Conservation (phyloP, 2,888 invertebrate genomes). For the Polymixis flavicincta region DNA sequence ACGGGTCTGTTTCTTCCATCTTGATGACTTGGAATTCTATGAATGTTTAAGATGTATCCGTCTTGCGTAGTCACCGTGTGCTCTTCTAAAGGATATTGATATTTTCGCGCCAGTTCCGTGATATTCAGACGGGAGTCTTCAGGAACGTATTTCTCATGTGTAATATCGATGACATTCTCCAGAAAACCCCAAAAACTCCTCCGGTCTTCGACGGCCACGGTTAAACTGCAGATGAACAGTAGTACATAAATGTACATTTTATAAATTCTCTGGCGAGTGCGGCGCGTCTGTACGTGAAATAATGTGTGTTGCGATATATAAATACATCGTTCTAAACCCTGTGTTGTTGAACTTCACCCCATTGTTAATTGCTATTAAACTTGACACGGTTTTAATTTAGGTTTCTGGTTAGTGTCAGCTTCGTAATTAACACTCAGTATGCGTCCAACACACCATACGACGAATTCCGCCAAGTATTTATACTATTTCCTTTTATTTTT, state of each 20-base stretch:
- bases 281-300: conserved; percentile 37
- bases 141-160: conserved; percentile 38
- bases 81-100: conserved; percentile 77
- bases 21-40: conserved; percentile 74
- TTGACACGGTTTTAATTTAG: conserved; percentile 57
- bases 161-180: conserved; percentile 38
- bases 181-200: conserved; percentile 53
- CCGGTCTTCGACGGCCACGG: conserved; percentile 35
- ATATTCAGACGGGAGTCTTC: conserved; percentile 78
- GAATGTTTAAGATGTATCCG: conserved; percentile 78
- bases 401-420: conserved; percentile 35
- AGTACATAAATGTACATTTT: conserved; percentile 56
- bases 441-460: neutral
- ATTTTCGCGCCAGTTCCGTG: conserved; percentile 72
- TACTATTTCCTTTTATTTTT: neutral
- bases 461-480: neutral
- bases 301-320: conserved; percentile 49
- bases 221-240: conserved; percentile 45
- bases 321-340: conserved; percentile 42
- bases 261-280: conserved; percentile 24
- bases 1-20: conserved; percentile 73
- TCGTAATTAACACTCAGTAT: conserved; percentile 22
- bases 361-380: conserved; percentile 58
- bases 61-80: conserved; percentile 80
- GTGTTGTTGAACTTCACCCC: conserved; percentile 55